Evolutionary conservation across 2,113 vertebrate species (phyloP).

Genomic region (Cariama cristata): DNA sequence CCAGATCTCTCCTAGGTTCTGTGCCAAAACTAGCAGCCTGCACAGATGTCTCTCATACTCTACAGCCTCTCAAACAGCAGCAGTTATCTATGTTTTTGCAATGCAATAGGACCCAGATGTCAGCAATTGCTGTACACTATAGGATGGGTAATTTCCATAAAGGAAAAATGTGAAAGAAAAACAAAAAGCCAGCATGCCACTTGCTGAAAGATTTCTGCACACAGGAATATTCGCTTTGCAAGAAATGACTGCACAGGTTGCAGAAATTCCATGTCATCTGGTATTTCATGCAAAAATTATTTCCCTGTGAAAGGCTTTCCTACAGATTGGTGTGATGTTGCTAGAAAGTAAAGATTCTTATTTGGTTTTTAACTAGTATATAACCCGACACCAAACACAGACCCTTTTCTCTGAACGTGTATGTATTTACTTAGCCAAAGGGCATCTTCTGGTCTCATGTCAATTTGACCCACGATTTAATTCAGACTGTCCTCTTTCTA

Average conservation of each 20-base stretch:
- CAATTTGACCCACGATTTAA: neutral
- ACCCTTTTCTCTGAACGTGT: neutral
- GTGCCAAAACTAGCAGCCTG: constrained; percentile 10
- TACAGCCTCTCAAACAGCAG: neutral
- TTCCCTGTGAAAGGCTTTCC: neutral
- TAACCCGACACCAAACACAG: neutral
- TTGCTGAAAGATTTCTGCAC: neutral
- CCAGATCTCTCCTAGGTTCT: neutral
- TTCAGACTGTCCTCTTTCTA: neutral
- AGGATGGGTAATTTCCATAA: neutral
- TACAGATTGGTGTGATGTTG: neutral
- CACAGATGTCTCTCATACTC: neutral
- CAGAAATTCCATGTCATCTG: neutral
- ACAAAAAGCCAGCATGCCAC: neutral
- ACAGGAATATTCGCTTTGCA: neutral
- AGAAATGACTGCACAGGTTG: neutral
- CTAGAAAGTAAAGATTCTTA: neutral
- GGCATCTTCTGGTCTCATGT: neutral
- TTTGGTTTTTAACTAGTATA: neutral
- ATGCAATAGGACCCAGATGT: neutral
- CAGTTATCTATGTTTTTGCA: neutral
- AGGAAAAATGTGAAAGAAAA: neutral
- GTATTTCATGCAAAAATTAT: neutral
- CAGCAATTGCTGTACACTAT: neutral
- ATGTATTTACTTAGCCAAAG: neutral